Evolutionary conservation across 2,888 invertebrate genomes (phyloP), one percentile per base, ranked within the genome.

Genomic region (Tenthredo mesomela): DNA sequence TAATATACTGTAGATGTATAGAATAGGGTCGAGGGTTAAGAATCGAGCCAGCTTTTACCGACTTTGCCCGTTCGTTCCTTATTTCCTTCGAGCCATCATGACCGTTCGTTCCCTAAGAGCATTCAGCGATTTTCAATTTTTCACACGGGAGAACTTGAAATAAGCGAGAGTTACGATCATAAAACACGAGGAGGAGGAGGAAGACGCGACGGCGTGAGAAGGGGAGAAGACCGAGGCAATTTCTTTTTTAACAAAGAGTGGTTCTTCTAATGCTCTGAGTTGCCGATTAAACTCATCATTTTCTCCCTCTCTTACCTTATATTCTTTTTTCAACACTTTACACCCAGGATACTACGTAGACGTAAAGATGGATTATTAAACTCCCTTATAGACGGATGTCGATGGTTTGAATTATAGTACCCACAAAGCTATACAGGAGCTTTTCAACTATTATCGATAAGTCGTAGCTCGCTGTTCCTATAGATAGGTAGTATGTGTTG

Each of bases 91-190:
- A 43, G 71, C 86, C 82, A 78, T 85, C 86, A 85, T 84, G 84
- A 85, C 84, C 84, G 86, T 80, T 77, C 83, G 50, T 80, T 77
- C 83, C 87, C 86, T 90, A 89, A 91, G 89, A 90, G 91, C 90
- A 88, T 89, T 90, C 86, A 84, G 87, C 88, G 89, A 91, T 90
- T 91, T 91, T 90, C 91, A 90, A 91, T 92, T 91, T 90, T 89
- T 90, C 91, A 90, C 88, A 87, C 88, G 87, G 89, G 84, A 88
- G 89, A 88, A 87, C 88, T 86, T 87, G 86, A 86, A 88, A 84
- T 86, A 86, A 88, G 86, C 84, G 84, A 54, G 67, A 85, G 67
- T 85, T 85, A 85, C 80, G 82, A 71, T 67, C 80, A 54, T 78
- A 78, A 78, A 78, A 78, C 78, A 78, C 58, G 58, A 54, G 12